phyloP scores from a whole-genome alignment of 2,888 invertebrate species.

The Cataglyphis cursor region DNA sequence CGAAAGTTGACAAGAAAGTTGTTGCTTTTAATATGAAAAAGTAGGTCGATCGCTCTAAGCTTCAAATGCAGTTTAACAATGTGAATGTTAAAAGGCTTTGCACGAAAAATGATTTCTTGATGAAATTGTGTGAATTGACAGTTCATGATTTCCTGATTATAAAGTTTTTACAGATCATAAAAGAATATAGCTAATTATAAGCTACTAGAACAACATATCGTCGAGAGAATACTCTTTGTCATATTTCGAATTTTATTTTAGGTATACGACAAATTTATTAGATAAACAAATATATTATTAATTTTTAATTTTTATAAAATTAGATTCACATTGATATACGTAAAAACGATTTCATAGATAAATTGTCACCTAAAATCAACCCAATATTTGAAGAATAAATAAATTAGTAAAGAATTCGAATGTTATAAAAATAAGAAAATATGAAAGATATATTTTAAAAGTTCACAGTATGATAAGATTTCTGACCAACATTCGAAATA shows the following conservation, averaged over 20 bases:
- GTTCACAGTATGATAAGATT: no score
- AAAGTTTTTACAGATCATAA: not conserved
- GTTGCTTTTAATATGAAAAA: conserved; percentile 50
- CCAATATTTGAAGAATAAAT: no score
- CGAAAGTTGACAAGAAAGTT: conserved; percentile 68
- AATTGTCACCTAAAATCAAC: no score
- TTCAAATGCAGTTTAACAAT: not conserved
- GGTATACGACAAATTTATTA: not conserved
- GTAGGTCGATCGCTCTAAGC: conserved; percentile 4
- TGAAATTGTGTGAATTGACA: not conserved
- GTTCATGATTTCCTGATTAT: not conserved
- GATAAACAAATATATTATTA: not conserved
- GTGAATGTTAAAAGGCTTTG: not conserved
- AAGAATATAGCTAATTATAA: not conserved
- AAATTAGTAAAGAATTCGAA: no score
- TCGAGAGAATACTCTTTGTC: not conserved
- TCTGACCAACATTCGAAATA: no score
- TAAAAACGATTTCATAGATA: no score
- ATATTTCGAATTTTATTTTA: not conserved
- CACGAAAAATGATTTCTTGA: not conserved
- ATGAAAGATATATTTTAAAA: no score
- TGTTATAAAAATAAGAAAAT: no score
- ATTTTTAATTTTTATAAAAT: not conserved
- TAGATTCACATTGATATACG: no score
- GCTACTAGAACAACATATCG: not conserved